Evolutionary conservation across 2,797 vertebrate species (phyloP), one percentile per base, ranked within the genome.

Genomic region (Streptopelia turtur): DNA sequence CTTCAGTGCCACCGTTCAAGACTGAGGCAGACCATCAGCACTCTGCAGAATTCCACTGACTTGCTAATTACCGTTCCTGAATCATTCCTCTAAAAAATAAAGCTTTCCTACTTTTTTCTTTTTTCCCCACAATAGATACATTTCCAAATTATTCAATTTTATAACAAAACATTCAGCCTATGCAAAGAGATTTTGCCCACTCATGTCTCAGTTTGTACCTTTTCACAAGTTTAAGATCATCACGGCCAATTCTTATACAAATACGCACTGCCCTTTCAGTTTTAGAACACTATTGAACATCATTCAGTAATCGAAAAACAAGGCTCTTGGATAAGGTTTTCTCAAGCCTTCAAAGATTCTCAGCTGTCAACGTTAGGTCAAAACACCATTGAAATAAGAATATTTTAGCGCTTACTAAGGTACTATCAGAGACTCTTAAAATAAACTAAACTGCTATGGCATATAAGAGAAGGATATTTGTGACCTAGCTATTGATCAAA

Each of bases 51-150:
- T 20, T 41, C 25, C n/a, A 70, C 25, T 33, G 61, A 49, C 69
- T 47, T 49, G n/a, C 28, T 70, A 49, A 79, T 55, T 11, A 31
- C 23, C 9, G 30, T 27, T 22, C 28, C 66, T 33, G 16, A 94
- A 66, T 39, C 31, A 50, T 5, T 91, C 18, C 39, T 66, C 28
- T 14, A 53, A 80, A 60, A 55, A 37, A 53, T 6, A 57, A 75
- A 43, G 5, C 18, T 52, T 72, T 43, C 8, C 50, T 57, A 24
- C 11, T 23, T 60, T 43, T 64, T 25, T 6, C 7, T 31, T 22
- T 25, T 2, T 3, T 4, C 10, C 2, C 8, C 3, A 0, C 13
- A 24, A 28, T 0, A 50, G 11, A 10, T 30, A 11, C 9, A 11
- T 93, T 57, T 22, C 39, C 24, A 64, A 60, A 49, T 41, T 1